Conservation (phyloP, 2,797 vertebrate genomes). For the Smutsia gigantea region DNA sequence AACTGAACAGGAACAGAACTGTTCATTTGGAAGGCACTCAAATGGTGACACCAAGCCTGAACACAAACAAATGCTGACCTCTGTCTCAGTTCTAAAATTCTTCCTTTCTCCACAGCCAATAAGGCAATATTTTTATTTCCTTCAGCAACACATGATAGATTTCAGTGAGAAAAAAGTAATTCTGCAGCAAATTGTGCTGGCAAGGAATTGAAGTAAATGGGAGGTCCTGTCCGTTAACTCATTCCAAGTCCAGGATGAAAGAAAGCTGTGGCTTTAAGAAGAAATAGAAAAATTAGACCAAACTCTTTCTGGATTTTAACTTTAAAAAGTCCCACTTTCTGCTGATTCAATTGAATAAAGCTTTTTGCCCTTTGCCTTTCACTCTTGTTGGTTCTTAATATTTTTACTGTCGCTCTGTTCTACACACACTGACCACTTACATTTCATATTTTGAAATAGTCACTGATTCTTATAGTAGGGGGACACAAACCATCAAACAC, state of each 20-base stretch:
- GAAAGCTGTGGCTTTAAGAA: constrained; percentile 60
- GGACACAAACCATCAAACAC: not conserved
- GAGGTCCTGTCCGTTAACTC: constrained; percentile 77
- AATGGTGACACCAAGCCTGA: constrained; percentile 65
- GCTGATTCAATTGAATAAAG: constrained; percentile 58
- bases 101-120: constrained; percentile 65
- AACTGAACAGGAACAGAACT: not conserved
- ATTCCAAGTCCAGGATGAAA: constrained; percentile 62
- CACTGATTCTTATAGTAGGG: not conserved
- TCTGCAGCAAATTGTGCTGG: constrained; percentile 67
- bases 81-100: constrained; percentile 71
- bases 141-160: constrained; percentile 72
- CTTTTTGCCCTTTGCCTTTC: constrained; percentile 36
- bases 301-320: constrained; percentile 36
- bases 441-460: constrained; percentile 22
- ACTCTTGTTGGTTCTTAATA: not conserved
- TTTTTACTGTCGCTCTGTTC: constrained; percentile 2
- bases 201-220: constrained; percentile 81
- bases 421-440: not conserved
- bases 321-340: constrained; percentile 53
- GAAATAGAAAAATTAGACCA: constrained; percentile 67
- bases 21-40: constrained; percentile 68
- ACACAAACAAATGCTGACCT: constrained; percentile 74
- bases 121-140: constrained; percentile 76
- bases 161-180: constrained; percentile 75